Percentiles rank a stretch among this genome's conserved stretches.
These are phyloP conservation scores for Sanderia malayensis DNA, from an alignment of 30 jellyfish, hydroid and myxozoan species.

Conservation along the genomic window DNA sequence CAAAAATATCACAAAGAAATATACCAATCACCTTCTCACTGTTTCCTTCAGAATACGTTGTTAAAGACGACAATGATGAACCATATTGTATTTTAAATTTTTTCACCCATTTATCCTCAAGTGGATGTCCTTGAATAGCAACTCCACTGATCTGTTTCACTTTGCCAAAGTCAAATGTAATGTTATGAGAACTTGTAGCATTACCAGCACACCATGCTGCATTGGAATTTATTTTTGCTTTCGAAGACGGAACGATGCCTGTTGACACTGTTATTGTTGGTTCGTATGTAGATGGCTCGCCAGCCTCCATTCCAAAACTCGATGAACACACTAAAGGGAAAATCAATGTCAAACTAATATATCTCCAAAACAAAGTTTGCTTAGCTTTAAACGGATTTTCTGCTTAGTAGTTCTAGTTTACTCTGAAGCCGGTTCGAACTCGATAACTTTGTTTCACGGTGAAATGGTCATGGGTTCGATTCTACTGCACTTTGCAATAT, in stretches of 20 bases:
- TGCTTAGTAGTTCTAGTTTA: too few relatives aligned
- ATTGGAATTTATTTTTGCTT: conserved; percentile 19
- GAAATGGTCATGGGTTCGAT: too few relatives aligned
- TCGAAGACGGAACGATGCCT: conserved; percentile 18
- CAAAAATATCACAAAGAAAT: too few relatives aligned
- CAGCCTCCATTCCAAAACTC: conserved; percentile 60
- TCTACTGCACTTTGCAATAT: too few relatives aligned
- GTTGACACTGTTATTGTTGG: conserved; percentile 44
- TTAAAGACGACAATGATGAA: conserved; percentile 5
- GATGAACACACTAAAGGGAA: conserved; percentile 17
- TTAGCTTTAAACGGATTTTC: too few relatives aligned
- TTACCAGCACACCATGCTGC: conserved; percentile 51
- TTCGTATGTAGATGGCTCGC: conserved; percentile 17
- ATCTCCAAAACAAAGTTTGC: too few relatives aligned
- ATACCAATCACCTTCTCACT: conserved; percentile 27
- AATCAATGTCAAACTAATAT: too few relatives aligned
- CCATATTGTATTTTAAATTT: conserved; percentile 37
- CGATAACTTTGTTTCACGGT: too few relatives aligned
- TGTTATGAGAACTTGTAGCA: not conserved
- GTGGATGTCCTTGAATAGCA: conserved; percentile 60
- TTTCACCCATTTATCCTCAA: conserved; percentile 35
- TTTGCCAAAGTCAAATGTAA: conserved; percentile 35
- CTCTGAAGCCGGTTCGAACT: too few relatives aligned
- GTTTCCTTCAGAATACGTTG: conserved; percentile 40
- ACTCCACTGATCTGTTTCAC: conserved; percentile 43